These are phyloP conservation scores for Poicephalus meyeri DNA, from an alignment of 2,113 vertebrate genomes.

Conservation along the genomic window DNA sequence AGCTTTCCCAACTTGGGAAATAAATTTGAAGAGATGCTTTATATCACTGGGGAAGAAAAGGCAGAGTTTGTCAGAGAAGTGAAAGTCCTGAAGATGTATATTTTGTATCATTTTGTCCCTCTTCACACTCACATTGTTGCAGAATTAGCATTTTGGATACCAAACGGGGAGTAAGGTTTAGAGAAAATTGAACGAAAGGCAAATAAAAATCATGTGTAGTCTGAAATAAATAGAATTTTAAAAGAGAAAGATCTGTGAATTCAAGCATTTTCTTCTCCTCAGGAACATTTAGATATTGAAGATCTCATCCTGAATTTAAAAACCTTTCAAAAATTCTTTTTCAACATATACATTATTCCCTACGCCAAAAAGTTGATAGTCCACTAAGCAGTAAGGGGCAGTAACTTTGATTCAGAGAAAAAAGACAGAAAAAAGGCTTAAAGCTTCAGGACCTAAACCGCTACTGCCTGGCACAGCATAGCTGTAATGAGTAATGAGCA, in stretches of 20 bases:
- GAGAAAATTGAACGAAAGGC: neutral
- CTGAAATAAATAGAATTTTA: neutral
- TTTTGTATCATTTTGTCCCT: slow-evolving; percentile 16
- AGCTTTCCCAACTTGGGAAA: slow-evolving; percentile 4
- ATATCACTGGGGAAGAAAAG: neutral
- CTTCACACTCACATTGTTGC: neutral
- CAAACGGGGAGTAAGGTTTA: neutral
- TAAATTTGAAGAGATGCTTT: neutral
- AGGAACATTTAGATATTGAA: neutral
- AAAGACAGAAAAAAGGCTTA: neutral
- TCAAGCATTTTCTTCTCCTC: neutral
- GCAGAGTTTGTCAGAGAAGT: neutral
- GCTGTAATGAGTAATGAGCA: neutral
- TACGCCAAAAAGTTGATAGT: neutral
- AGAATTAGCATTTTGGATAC: slow-evolving; percentile 15
- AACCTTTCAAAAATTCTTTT: neutral
- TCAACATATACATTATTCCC: neutral
- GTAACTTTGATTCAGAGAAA: neutral
- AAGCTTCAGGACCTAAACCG: neutral
- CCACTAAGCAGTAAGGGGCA: neutral
- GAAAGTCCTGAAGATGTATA: neutral
- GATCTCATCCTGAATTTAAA: neutral
- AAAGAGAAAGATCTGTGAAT: neutral
- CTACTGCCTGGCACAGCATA: neutral
- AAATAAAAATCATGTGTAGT: neutral